Conservation (phyloP, 2,888 invertebrate genomes). For the Yponomeuta malinellus region DNA sequence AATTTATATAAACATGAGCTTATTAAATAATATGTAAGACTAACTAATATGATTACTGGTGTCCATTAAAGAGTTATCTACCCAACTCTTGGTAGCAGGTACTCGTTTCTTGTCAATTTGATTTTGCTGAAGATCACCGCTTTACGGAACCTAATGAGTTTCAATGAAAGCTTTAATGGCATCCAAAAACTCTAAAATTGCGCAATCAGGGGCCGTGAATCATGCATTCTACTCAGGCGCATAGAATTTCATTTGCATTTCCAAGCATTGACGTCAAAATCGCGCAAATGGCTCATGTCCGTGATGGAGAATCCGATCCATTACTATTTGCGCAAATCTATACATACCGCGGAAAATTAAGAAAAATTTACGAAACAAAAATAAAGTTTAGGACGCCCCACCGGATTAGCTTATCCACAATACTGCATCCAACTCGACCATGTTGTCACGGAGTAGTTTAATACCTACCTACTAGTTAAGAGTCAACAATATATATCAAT, state of each 20-base stretch:
- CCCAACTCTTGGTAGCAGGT: no score
- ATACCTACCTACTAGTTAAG: constrained; percentile 31
- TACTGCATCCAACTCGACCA: constrained; percentile 24
- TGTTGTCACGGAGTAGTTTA: constrained; percentile 13
- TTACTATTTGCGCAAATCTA: not conserved
- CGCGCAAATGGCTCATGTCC: constrained; percentile 33
- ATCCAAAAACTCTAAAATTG: not conserved
- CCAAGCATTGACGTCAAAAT: constrained; percentile 52
- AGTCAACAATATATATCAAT: constrained; percentile 47
- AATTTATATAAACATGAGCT: constrained; percentile 20
- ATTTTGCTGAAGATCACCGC: no score
- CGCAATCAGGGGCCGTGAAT: constrained; percentile 40
- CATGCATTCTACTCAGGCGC: constrained; percentile 31
- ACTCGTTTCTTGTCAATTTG: no score
- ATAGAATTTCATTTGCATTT: constrained; percentile 39
- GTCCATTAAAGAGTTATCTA: no score
- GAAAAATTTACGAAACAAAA: not conserved
- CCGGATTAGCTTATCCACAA: constrained; percentile 46
- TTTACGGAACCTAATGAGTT: not conserved
- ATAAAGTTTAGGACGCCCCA: constrained; percentile 11
- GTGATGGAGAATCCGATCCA: constrained; percentile 28
- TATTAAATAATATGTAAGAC: constrained; percentile 9
- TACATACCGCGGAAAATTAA: not conserved
- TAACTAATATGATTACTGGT: not conserved
- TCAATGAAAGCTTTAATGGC: not conserved